Evolutionary conservation across 2,888 invertebrate species (phyloP).

Genomic region (Epinotia ramella): DNA sequence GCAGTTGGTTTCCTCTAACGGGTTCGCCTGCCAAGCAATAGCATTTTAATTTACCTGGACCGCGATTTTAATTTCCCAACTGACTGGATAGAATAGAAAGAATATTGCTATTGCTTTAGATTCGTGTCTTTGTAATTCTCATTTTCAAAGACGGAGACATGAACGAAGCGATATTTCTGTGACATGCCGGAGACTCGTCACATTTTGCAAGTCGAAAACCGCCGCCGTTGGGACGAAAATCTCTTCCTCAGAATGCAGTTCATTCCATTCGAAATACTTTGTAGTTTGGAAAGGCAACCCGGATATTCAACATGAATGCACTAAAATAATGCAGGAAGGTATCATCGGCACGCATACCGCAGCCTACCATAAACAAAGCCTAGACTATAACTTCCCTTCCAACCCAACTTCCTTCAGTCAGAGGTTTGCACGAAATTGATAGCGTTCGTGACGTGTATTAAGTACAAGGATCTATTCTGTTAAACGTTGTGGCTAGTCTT

Average conservation of each 20-base stretch:
- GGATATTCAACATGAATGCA: constrained; percentile 7
- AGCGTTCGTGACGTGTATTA: background rate
- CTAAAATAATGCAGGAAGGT: constrained; percentile 19
- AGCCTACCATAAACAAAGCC: background rate
- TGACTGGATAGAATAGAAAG: too few relatives aligned
- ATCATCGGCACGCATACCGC: constrained; percentile 5
- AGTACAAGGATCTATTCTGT: constrained; percentile 24
- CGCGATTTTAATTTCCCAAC: too few relatives aligned
- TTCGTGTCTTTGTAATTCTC: background rate
- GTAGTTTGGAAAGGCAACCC: background rate
- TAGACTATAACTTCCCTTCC: background rate
- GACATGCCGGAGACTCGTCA: background rate
- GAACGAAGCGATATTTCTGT: background rate
- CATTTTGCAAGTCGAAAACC: background rate
- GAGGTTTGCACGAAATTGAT: constrained; percentile 12
- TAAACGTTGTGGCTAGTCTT: constrained; percentile 22
- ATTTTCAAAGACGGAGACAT: background rate
- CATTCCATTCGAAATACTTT: background rate
- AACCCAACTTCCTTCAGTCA: background rate
- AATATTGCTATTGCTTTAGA: too few relatives aligned
- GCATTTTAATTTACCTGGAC: constrained; percentile 9
- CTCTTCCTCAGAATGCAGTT: background rate
- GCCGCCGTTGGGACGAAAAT: background rate
- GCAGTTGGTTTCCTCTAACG: constrained; percentile 10
- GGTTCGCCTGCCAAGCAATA: background rate